Evolutionary conservation across 2,888 invertebrate species (phyloP), one percentile per base, ranked within the genome.

Genomic region (Pharmacophagus antenor): DNA sequence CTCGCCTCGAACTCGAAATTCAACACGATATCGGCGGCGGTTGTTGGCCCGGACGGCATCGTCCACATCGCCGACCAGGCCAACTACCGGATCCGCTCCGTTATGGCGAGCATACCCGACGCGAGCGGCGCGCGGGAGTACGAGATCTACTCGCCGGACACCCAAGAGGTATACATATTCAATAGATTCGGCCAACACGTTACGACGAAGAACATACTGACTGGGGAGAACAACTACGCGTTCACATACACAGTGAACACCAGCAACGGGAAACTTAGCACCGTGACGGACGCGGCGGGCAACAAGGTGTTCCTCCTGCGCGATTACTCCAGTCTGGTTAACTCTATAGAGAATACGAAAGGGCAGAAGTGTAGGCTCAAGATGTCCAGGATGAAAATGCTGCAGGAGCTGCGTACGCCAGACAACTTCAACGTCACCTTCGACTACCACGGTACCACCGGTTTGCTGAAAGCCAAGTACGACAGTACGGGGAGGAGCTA

Each of bases 241-340:
- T 99, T 99, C 79, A 95, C 97, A 0, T 99, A 99, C 86, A 98
- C 97, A 69, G 97, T 98, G 0, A 98, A 98, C 78, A 98, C 98
- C 0, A 98, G 97, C 73, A 98, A 97, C 74, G 99, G 99, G 0
- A 98, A 97, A 78, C 91, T 99, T 20, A 97, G 96, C 73, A 96
- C 97, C 0, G 97, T 99, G 0, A 97, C 97, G 0, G 98, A 98
- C 76, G 95, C 97, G 0, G 97, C 97, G 4, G 97, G 97, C 52
- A 97, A 97, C 74, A 96, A 96, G 83, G 95, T 96, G 0, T 96
- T 96, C 85, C 80, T 96, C 15, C 82, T 96, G 10, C 91, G 96
- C 27, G 96, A 97, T 76, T 96, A 96, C 76, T 95, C 96, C 6
- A 95, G 95, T 61, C 95, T 96, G 70, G 98, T 98, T 0, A 98